Percentiles rank a stretch among this genome's conserved stretches.
These are phyloP conservation scores for Bubo bubo DNA, from an alignment of 2,113 vertebrate genomes.

Conservation along the genomic window DNA sequence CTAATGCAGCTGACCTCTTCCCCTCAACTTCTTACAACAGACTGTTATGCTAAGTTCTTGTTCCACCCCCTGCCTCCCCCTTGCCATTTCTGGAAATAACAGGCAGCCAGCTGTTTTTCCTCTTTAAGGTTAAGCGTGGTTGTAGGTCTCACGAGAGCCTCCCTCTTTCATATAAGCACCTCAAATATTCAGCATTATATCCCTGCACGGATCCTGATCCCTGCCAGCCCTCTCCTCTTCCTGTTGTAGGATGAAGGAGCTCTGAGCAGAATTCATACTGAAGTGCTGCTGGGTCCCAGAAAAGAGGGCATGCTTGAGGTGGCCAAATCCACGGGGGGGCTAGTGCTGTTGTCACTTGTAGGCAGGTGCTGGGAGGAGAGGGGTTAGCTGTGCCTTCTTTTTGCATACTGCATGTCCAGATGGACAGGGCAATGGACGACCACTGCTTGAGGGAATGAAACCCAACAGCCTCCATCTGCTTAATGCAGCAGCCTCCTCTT, in stretches of 20 bases:
- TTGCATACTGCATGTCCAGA: background rate
- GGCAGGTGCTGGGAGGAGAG: background rate
- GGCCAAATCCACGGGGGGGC: fast-evolving
- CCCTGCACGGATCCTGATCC: background rate
- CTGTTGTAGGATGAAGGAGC: background rate
- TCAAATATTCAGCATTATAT: background rate
- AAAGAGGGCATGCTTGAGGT: background rate
- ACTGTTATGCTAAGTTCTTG: background rate
- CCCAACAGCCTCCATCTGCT: background rate
- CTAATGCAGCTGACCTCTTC: background rate
- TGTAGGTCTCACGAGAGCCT: background rate
- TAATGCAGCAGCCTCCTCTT: background rate
- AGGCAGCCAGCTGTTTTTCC: background rate
- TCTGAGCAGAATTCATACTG: background rate
- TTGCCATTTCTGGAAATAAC: background rate
- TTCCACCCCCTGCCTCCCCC: background rate
- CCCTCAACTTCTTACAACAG: background rate
- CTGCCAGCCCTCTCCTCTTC: background rate
- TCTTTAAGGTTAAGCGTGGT: background rate
- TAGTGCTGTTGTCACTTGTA: background rate
- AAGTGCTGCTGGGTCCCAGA: background rate
- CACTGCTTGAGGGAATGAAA: background rate
- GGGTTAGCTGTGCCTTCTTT: background rate
- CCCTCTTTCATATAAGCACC: background rate
- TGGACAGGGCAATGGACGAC: background rate